Percentiles rank a stretch among this genome's conserved stretches.
Evolutionary conservation across 1,140 invertebrate species (phyloP).

Genomic region (Neodiprion pinetum): DNA sequence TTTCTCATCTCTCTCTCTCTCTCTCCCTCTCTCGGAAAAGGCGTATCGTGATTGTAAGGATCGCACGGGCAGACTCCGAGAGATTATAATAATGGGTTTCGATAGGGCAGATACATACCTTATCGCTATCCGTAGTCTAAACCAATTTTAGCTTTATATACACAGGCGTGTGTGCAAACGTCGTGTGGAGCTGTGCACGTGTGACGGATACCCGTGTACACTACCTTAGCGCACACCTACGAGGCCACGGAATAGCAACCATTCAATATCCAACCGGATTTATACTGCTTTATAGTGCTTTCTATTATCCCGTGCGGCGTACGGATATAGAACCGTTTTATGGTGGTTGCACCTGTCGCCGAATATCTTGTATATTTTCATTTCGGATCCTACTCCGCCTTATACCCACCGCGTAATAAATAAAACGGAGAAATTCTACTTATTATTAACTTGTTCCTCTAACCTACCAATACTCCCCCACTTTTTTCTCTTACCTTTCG

Average conservation of each 20-base stretch:
- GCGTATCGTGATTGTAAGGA: no score
- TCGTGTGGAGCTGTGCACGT: neutral
- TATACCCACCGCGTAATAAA: neutral
- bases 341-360: slow-evolving; percentile 15
- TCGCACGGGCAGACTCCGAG: neutral
- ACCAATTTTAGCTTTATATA: slow-evolving; percentile 2
- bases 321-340: slow-evolving; percentile 12
- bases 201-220: neutral
- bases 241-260: slow-evolving; percentile 10
- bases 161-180: neutral
- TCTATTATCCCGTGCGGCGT: slow-evolving; percentile 8
- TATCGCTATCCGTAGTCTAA: neutral
- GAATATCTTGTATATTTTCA: slow-evolving; percentile 15
- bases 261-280: slow-evolving; percentile 17
- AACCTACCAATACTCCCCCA: neutral
- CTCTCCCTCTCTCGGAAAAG: neutral
- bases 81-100: slow-evolving; percentile 3
- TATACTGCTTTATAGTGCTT: slow-evolving; percentile 14
- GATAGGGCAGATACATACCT: neutral
- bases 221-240: neutral
- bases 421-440: neutral
- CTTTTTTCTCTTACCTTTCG: neutral
- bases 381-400: slow-evolving; percentile 1
- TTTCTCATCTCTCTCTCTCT: neutral
- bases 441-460: neutral